Base-by-base conservation (phyloP, 2,888 invertebrate species). In the Synanthedon tipuliformis region DNA sequence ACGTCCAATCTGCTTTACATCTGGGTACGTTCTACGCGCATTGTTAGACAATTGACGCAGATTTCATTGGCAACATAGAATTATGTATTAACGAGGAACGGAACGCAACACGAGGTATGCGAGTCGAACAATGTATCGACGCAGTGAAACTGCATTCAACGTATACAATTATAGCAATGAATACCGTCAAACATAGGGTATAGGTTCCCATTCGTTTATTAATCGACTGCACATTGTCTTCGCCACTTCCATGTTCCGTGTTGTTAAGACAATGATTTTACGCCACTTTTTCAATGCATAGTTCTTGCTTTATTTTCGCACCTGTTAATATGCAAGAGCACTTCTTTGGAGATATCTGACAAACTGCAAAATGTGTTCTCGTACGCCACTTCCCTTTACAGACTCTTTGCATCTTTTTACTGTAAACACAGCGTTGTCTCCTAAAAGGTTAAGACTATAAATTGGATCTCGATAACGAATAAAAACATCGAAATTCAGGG, bases 101-200 rank as follows among this genome's bases (percentile, higher is more conserved):
- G 71, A 73, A 71, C 71, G 70, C 71, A 74, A 69, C 65, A 69
- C 50, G 67, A 23, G 5, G 23, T 23, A 23, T 23, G 23, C 23
- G 23, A 23, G 23, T 23, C 23, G 23, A 23, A 23, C 23, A 23
- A 65, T 68, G 75, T 77, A 71, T 79, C 81, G 78, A 71, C 68
- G 68, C 70, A 77, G 78, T 78, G 79, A 78, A 82, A 81, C 81
- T 76, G 77, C 76, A 77, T 77, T 75, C 70, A 75, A 71, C 69
- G 76, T 79, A 78, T 80, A 81, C 80, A 81, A 85, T 81, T 84
- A 81, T 78, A 78, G 76, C 76, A 76, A 80, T 82, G 80, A 79
- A 76, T 70, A 72, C 73, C 69, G 66, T 65, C 68, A 67, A 71
- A 71, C 71, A 67, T 69, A 69, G 69, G 71, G 71, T 78, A 76